Base-by-base conservation (phyloP, 2,888 invertebrate genomes). In the Sturmia bella region DNA sequence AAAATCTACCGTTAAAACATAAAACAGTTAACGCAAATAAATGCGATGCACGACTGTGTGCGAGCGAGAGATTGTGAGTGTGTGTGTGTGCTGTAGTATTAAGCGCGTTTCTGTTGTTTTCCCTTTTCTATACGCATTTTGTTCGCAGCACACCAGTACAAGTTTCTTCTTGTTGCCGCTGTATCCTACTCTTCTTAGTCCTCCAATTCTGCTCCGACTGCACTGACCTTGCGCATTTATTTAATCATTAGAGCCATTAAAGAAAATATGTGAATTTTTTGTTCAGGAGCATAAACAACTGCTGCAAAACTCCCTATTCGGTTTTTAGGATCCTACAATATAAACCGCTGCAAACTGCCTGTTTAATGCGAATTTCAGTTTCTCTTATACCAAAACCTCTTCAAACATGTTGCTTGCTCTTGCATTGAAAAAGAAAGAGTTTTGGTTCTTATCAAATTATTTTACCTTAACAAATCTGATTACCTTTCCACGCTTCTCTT, bases 171-270 rank as follows among this genome's bases (percentile, higher is more conserved):
- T 68, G 37, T 27, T 66, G 39, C 5, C 56, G 32, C 13, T 54
- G 15, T 17, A 9, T 15, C 17, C 12, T 54, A 13, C 73, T 73
- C 73, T 63, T 64, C 15, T 32, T 63, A 12, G 6, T 13, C 27
- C 0, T 39, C 17, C 21, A 48, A 6, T 61, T 27, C 39, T 24
- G 5, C 69, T 63, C 63, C 21, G 43, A 72, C 78, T 82, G 82
- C 41, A 72, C 78, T 82, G 82, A 78, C 82, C 82, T 82, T 82
- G 82, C 82, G 82, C 82, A 82, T 61, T 81, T 12, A 41, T 27
- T 37, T 61, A 6, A 32, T 6, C 41, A 72, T 75, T 80, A 75
- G n/a, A n/a, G 24, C 75, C 64, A 32, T 15, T 3, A 17, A 3
- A 32, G 6, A 27, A 27, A 39, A 15, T 56, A 54, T 63, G 19